A percentile compares a stretch with the other conserved stretches of the same genome.
Conservation (phyloP, 2,888 invertebrate genomes). For the Merodon equestris region DNA sequence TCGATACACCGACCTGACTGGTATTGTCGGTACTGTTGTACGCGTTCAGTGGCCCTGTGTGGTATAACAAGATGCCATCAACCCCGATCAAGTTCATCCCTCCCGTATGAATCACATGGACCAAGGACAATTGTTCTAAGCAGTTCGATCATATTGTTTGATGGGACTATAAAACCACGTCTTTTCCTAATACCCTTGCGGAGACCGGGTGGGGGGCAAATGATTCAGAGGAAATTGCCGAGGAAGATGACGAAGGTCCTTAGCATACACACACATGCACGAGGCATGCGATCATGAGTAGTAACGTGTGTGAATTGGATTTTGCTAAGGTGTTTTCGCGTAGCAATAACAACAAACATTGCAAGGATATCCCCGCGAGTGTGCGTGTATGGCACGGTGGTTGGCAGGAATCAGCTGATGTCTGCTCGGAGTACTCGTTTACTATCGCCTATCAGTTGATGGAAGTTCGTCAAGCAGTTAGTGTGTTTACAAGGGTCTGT, state of each 20-base stretch:
- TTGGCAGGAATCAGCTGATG: conserved; percentile 53
- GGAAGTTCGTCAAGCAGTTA: conserved; percentile 23
- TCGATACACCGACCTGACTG: neutral
- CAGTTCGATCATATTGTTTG: conserved; percentile 74
- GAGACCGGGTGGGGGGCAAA: too few relatives aligned
- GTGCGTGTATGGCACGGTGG: conserved; percentile 6
- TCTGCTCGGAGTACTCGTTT: conserved; percentile 20
- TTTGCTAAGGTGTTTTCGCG: neutral
- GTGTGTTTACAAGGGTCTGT: neutral
- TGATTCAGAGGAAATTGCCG: too few relatives aligned
- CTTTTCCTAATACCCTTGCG: too few relatives aligned
- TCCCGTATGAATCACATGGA: too few relatives aligned
- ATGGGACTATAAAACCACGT: neutral
- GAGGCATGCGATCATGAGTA: conserved; percentile 27
- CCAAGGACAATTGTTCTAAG: conserved; percentile 37
- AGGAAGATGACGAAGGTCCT: too few relatives aligned
- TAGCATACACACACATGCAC: neutral
- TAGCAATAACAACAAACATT: neutral
- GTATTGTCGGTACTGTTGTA: conserved; percentile 37
- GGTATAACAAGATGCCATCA: conserved; percentile 70
- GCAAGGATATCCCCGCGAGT: conserved; percentile 17
- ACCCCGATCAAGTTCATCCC: conserved; percentile 14
- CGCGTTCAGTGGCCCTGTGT: conserved; percentile 70
- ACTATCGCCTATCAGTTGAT: conserved; percentile 45
- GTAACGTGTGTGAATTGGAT: neutral